Evolutionary conservation across 2,113 vertebrate species (phyloP).

Genomic region (Lasiurus borealis): DNA sequence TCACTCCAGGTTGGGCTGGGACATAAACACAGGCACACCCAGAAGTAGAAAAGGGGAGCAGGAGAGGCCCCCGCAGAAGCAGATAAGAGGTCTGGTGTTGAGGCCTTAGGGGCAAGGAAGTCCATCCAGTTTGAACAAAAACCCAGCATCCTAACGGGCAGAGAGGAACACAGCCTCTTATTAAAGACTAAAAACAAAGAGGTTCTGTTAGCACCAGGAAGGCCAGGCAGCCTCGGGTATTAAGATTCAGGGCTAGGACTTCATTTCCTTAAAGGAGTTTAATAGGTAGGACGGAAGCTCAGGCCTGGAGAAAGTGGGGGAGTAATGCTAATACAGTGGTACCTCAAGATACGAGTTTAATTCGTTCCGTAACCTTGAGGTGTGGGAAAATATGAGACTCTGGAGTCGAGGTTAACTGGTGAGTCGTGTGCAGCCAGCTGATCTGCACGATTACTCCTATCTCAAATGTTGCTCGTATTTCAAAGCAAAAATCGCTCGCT

Average conservation of each 20-base stretch:
- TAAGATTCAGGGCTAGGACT: neutral
- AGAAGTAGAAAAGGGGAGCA: neutral
- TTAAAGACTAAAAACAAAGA: neutral
- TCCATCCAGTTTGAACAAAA: neutral
- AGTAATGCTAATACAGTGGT: neutral
- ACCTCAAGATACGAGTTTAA: no score
- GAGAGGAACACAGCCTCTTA: neutral
- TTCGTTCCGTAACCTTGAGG: no score
- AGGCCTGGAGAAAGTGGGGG: neutral
- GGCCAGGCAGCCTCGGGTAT: neutral
- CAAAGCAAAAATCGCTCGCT: no score
- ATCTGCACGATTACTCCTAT: no score
- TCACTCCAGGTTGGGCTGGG: neutral
- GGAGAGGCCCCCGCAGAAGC: neutral
- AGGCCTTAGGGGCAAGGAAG: constrained; percentile 23
- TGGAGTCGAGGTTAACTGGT: no score
- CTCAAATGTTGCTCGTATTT: no score
- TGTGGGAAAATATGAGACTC: no score
- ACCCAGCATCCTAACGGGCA: neutral
- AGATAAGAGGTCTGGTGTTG: neutral
- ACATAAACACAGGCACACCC: neutral
- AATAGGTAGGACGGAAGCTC: neutral
- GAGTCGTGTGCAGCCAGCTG: no score
- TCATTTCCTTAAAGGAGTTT: neutral
- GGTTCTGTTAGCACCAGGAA: neutral